Conservation (phyloP, 2,797 vertebrate species). For the Setipinna tenuifilis region DNA sequence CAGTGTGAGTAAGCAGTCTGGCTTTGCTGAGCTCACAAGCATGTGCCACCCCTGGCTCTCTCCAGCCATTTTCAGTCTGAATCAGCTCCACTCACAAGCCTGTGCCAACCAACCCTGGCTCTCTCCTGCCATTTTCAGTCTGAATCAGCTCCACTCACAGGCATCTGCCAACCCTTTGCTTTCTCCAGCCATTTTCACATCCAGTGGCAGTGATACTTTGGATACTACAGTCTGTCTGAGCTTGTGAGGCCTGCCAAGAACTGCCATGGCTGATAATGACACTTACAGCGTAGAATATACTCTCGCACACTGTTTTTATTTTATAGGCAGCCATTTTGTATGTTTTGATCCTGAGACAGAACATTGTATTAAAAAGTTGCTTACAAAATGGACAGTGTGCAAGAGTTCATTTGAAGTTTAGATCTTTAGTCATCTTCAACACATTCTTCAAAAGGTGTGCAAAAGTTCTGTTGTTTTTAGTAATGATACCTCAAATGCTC, state of each 20-base stretch:
- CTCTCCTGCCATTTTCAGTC: background rate
- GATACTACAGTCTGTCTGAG: background rate
- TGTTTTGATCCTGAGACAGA: no score
- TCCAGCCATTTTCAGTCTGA: background rate
- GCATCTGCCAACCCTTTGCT: slow-evolving; percentile 32
- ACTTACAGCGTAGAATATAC: background rate
- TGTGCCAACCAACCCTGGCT: slow-evolving; percentile 31
- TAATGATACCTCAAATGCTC: background rate
- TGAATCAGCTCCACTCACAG: no score
- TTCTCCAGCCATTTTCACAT: background rate
- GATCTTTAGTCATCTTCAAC: no score
- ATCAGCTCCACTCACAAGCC: slow-evolving; percentile 56
- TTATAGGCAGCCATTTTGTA: no score
- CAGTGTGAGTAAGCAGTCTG: slow-evolving; percentile 57
- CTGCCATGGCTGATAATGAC: background rate
- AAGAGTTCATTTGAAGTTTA: no score
- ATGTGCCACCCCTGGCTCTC: slow-evolving; percentile 31
- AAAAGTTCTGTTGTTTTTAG: no score
- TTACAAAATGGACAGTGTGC: no score
- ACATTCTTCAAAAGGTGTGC: no score
- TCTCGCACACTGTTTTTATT: no score
- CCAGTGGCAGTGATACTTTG: background rate
- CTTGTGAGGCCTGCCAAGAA: background rate
- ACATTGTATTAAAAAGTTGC: no score
- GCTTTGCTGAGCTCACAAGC: slow-evolving; percentile 53